phyloP scores from a whole-genome alignment of 2,797 vertebrate genomes.

The Rhabdophis nuchalis region DNA sequence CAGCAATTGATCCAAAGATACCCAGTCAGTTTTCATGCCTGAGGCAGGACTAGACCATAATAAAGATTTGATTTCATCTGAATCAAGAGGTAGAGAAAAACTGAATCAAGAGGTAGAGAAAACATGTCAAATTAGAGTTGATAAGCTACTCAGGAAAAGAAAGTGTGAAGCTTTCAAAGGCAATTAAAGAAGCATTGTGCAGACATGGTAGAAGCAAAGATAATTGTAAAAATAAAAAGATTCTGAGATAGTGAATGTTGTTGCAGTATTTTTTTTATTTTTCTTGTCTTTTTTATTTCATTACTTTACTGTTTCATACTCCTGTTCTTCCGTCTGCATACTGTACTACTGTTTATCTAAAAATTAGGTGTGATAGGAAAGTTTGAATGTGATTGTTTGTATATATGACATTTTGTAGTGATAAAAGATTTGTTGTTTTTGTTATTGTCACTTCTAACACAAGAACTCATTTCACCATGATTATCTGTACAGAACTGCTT shows the following conservation, averaged over 20 bases:
- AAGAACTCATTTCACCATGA: background rate
- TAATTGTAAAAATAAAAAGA: background rate
- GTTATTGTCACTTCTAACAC: background rate
- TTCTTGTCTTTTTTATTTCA: background rate
- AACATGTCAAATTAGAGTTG: background rate
- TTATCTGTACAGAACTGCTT: background rate
- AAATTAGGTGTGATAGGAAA: background rate
- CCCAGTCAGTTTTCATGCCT: too few relatives aligned
- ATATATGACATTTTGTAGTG: background rate
- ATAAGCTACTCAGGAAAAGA: background rate
- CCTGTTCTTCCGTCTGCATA: background rate
- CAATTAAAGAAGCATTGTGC: background rate
- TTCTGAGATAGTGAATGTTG: background rate
- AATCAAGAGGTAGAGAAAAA: background rate
- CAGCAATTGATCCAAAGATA: too few relatives aligned
- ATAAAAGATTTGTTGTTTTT: background rate
- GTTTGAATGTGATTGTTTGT: background rate
- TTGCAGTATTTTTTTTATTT: background rate
- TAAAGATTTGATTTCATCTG: background rate
- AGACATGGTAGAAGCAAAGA: background rate
- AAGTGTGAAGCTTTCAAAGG: background rate
- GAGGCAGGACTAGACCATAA: background rate
- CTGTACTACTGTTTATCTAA: background rate
- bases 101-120: too few relatives aligned
- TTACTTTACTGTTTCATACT: background rate